Base-by-base conservation (phyloP, 2,797 vertebrate species). In the Tiaroga cobitis region DNA sequence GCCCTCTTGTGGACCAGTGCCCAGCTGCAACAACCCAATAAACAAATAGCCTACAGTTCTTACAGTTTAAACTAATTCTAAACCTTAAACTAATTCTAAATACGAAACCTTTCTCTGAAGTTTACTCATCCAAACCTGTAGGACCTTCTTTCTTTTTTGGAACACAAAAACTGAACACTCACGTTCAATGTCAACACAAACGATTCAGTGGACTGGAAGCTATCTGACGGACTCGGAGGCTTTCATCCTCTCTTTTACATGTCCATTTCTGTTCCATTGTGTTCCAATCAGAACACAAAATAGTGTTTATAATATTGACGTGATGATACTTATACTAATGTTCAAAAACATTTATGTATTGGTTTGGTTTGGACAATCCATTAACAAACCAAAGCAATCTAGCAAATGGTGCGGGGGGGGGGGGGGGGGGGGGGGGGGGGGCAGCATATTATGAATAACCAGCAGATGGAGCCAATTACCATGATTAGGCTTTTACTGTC, bases 401-500 rank as follows among this genome's bases (percentile, higher is more conserved):
- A 86, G 41, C 54, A 70, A 78, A 80, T 75, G 74, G 10, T 63
- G 32, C 72, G 63, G n/a, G n/a, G n/a, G n/a, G n/a, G n/a, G n/a
- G n/a, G n/a, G n/a, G n/a, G n/a, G n/a, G n/a, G n/a, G n/a, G n/a
- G n/a, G n/a, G n/a, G n/a, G n/a, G n/a, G n/a, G n/a, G n/a, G n/a
- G n/a, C n/a, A n/a, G n/a, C n/a, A n/a, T 49, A 39, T 24, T n/a
- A 80, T n/a, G 19, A 29, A 81, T 46, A 18, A 73, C 65, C 88
- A 83, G 63, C 43, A 89, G 85, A 83, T 85, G 84, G 86, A 32
- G 80, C 15, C 74, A 80, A 46, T 37, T 32, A n/a, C 81, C 80
- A 59, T 18, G 15, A 29, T 29, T 41, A 26, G 10, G 6, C 39
- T 43, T 29, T 70, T 10, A 26, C 8, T 70, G 34, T 41, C 21